Evolutionary conservation across 2,797 vertebrate species (phyloP).

Genomic region (Cyclopterus lumpus): DNA sequence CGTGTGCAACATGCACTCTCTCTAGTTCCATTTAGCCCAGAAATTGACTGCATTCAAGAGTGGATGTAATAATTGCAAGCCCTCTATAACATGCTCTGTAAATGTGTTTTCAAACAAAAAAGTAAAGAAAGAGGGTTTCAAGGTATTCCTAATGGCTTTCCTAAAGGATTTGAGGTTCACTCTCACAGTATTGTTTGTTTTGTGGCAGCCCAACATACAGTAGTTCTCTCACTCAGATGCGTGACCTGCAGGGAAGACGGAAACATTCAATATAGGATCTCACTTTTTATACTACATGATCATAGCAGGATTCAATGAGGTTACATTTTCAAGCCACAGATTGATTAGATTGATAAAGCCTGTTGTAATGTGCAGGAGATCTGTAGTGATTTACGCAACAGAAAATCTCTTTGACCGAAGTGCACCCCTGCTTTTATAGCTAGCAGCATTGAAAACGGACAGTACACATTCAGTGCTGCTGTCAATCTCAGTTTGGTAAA

Average conservation of each 20-base stretch:
- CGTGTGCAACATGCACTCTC: slow-evolving; percentile 51
- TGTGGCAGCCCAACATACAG: slow-evolving; percentile 25
- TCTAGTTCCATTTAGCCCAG: slow-evolving; percentile 75
- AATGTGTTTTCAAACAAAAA: slow-evolving; percentile 60
- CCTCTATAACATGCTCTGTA: slow-evolving; percentile 75
- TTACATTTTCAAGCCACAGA: slow-evolving; percentile 33
- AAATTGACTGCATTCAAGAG: slow-evolving; percentile 80
- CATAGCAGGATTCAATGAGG: slow-evolving; percentile 36
- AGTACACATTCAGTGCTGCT: slow-evolving; percentile 26
- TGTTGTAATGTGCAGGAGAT: slow-evolving; percentile 27
- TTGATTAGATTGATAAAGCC: slow-evolving; percentile 31
- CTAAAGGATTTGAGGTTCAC: slow-evolving; percentile 49
- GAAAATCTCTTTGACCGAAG: slow-evolving; percentile 39
- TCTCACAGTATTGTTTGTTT: slow-evolving; percentile 59
- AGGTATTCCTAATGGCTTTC: slow-evolving; percentile 73
- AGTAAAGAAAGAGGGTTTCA: slow-evolving; percentile 47
- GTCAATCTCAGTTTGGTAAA: slow-evolving; percentile 16
- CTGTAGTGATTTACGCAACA: slow-evolving; percentile 34
- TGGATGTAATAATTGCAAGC: slow-evolving; percentile 79
- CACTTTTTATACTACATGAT: slow-evolving; percentile 36
- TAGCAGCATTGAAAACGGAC: slow-evolving; percentile 5
- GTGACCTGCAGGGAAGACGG: slow-evolving; percentile 5
- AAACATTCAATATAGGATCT: slow-evolving; percentile 44
- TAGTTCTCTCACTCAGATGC: slow-evolving; percentile 50
- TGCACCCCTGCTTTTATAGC: slow-evolving; percentile 13